Conservation (phyloP, 2,113 vertebrate genomes). For the Malurus melanocephalus region DNA sequence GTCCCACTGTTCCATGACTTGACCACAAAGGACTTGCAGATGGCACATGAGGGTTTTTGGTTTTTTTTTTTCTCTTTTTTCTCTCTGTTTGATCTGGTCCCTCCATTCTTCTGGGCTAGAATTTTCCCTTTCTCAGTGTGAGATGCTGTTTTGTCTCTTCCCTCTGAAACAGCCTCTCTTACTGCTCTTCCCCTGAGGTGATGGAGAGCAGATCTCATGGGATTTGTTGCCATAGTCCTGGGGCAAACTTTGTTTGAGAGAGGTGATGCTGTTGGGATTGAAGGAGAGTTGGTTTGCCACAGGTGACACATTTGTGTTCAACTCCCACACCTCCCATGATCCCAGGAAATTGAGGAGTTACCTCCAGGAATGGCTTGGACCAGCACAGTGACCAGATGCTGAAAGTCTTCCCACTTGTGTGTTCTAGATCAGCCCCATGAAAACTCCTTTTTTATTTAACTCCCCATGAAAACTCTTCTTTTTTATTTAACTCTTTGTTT, state of each 20-base stretch:
- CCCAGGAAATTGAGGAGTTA: fast-evolving
- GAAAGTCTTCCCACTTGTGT: background rate
- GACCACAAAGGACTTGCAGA: slow-evolving; percentile 44
- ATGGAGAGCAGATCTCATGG: background rate
- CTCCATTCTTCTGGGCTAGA: background rate
- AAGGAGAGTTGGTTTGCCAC: background rate
- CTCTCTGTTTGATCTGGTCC: background rate
- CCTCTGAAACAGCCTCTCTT: background rate
- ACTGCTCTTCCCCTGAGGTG: background rate
- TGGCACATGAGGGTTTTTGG: background rate
- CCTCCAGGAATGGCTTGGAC: background rate
- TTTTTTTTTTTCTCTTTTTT: background rate
- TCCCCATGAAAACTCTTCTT: background rate
- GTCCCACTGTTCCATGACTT: slow-evolving; percentile 47
- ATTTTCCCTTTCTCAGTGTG: background rate
- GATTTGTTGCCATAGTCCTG: background rate
- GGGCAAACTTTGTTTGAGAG: too few species aligned
- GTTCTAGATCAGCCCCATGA: background rate
- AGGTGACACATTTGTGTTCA: background rate
- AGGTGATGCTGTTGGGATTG: background rate
- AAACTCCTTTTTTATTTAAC: background rate
- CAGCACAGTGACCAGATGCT: background rate
- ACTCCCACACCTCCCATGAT: background rate
- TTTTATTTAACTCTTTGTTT: background rate
- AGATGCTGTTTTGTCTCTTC: background rate